Base-by-base conservation (phyloP, 2,888 invertebrate genomes). In the Hanleya hanleyi region DNA sequence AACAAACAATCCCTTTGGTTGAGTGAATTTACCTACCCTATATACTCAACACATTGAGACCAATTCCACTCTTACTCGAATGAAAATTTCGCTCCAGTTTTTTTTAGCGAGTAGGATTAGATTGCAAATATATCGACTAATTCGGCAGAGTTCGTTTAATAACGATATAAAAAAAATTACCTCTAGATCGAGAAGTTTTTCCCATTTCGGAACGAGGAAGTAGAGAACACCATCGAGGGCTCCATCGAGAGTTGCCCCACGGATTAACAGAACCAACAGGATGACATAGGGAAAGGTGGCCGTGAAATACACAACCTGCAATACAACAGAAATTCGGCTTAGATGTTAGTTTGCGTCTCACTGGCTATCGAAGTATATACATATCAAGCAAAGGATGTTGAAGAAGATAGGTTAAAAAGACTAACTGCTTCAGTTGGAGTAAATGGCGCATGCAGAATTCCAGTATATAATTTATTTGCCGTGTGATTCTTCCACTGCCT, bases 231-330 rank as follows among this genome's bases (percentile, higher is more conserved):
- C 87, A 26, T 86, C 85, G 0, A 82, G 77, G 26, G 87, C 87
- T 0, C 86, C 86, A 57, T 84, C 83, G 50, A 87, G 67, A 12
- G 84, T 75, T 22, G 77, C 75, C 0, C 87, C 87, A 6, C 86
- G 70, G 15, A 87, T 76, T 49, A 87, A 65, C 37, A 87, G 75
- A 51, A 86, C 85, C 26, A 86, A 49, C 37, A 87, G 67, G 35
- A 87, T 84, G 2, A 87, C 77, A 71, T 87, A 87, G 0, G 86
- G 86, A 64, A 87, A 87, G 0, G 86, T 87, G 0, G 86, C 86
- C 0, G 86, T 85, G 73, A 86, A 85, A 66, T 87, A 87, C 22
- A 87, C 86, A 5, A 87, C 86, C 86, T 86, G 79, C 83, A 69
- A 86, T n/a, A 47, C 47, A 47, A 47, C 47, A 47, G 22, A 18